phyloP scores from a whole-genome alignment of 2,888 invertebrate genomes.

The Deladenus siricidicola region DNA sequence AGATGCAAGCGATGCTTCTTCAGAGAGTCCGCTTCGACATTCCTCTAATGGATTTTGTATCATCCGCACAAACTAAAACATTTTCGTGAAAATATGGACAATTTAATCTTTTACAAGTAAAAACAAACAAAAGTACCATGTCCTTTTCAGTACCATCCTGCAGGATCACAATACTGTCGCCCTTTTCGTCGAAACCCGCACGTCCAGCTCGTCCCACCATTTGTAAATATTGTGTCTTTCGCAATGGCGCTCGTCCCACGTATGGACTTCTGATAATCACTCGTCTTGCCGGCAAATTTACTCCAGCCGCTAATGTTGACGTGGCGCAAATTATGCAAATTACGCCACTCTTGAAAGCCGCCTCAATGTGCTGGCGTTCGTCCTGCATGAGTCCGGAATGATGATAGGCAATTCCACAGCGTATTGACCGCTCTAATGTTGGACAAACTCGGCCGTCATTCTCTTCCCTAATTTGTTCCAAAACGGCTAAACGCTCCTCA shows the following conservation, averaged over 20 bases:
- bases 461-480: constrained; percentile 20
- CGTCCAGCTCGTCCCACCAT: constrained; percentile 91
- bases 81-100: no score
- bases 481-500: constrained; percentile 11
- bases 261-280: constrained; percentile 17
- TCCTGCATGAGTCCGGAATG: constrained; percentile 66
- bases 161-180: constrained; percentile 24
- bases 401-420: constrained; percentile 81
- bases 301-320: constrained; percentile 92
- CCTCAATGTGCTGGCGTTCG: constrained; percentile 76
- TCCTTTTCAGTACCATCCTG: constrained; percentile 11
- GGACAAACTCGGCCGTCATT: constrained; percentile 51
- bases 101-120: no score
- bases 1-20: constrained; percentile 24
- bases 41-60: constrained; percentile 30
- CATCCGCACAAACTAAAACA: constrained; percentile 34
- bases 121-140: constrained; percentile 7
- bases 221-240: constrained; percentile 77
- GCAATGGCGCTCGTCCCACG: constrained; percentile 62
- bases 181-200: constrained; percentile 59
- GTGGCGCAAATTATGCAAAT: constrained; percentile 84
- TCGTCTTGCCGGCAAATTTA: constrained; percentile 84
- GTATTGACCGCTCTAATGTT: constrained; percentile 64
- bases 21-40: constrained; percentile 29
- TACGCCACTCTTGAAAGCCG: constrained; percentile 61